These are phyloP conservation scores for Ceyx cyanopectus DNA, from an alignment of 2,113 vertebrate genomes.

Conservation along the genomic window DNA sequence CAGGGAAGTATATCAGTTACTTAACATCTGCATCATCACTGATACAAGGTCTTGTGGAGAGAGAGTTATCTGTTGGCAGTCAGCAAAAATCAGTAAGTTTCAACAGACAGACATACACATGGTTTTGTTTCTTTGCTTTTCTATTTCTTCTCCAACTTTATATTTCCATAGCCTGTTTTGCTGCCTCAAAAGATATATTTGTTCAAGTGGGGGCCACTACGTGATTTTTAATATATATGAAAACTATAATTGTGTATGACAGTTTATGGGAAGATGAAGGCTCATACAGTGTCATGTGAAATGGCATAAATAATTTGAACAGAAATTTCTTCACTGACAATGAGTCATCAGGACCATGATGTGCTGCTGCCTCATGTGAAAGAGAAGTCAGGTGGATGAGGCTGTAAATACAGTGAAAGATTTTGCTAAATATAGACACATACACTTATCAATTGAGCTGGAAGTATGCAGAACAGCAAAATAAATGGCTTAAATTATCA, in stretches of 20 bases:
- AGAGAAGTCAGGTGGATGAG: not conserved
- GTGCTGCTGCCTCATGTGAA: not conserved
- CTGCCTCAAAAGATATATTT: not conserved
- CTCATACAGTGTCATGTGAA: not conserved
- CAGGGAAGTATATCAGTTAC: not conserved
- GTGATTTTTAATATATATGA: not conserved
- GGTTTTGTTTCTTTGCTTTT: not conserved
- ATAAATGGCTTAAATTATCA: not conserved
- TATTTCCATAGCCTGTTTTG: not conserved
- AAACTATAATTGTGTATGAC: not conserved
- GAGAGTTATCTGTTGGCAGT: not conserved
- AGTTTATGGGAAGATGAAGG: not conserved
- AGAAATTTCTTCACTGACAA: slow-evolving; percentile 13
- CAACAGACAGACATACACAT: not conserved
- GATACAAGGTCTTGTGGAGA: not conserved
- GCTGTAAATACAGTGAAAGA: not conserved
- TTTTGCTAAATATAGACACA: slow-evolving; percentile 12
- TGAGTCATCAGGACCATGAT: not conserved
- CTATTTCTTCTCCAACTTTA: not conserved
- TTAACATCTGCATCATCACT: not conserved
- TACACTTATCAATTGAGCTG: not conserved
- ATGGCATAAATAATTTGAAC: not conserved
- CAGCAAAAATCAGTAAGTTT: not conserved
- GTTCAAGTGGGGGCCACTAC: not conserved
- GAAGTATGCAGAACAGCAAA: slow-evolving; percentile 3